Evolutionary conservation across 35 echinoderm and acorn worm genomes (phyloP).

Genomic region (Apostichopus parvimensis): DNA sequence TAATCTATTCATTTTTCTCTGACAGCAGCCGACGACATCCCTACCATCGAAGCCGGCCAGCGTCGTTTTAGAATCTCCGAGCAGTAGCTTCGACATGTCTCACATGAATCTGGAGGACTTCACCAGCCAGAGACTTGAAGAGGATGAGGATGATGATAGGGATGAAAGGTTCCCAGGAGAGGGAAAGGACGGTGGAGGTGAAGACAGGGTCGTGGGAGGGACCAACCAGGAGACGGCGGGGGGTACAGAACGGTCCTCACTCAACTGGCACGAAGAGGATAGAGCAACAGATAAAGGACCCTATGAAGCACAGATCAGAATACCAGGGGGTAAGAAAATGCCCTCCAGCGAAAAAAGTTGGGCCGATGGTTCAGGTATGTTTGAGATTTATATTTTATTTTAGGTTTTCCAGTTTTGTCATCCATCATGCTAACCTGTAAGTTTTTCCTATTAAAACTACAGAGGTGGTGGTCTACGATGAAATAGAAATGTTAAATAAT

Average conservation of each 20-base stretch:
- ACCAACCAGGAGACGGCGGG: not conserved
- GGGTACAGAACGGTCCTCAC: not conserved
- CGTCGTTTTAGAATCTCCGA: constrained; percentile 7
- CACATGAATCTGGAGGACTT: constrained; percentile 95
- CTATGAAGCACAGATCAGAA: not conserved
- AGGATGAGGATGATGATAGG: constrained; percentile 48
- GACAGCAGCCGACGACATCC: not conserved
- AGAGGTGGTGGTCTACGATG: no score
- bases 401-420: no score
- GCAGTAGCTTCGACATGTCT: constrained; percentile 44
- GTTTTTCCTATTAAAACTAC: no score
- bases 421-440: no score
- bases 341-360: constrained; percentile 30
- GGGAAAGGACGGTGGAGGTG: constrained; percentile 11
- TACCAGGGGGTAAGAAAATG: constrained; percentile 33
- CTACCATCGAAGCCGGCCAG: constrained; percentile 3
- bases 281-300: not conserved
- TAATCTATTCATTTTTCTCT: no score
- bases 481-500: no score
- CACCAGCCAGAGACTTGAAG: constrained; percentile 72
- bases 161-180: constrained; percentile 22
- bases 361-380: not conserved
- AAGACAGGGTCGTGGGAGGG: not conserved
- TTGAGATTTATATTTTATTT: no score
- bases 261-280: not conserved